These are phyloP conservation scores for Zaprionus nigranus DNA, from an alignment of 1,140 invertebrate genomes.

Conservation along the genomic window DNA sequence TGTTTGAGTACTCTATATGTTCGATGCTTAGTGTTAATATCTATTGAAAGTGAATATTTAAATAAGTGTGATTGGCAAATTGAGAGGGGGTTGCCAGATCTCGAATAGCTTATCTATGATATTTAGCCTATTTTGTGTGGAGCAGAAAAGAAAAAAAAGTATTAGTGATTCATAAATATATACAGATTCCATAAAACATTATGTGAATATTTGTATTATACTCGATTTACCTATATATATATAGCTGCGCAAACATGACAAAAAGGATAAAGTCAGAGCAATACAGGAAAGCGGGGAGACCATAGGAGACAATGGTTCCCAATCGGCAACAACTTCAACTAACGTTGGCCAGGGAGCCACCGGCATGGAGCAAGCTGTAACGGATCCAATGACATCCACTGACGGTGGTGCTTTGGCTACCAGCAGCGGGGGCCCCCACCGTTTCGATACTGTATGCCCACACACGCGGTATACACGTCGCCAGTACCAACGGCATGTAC, in stretches of 20 bases:
- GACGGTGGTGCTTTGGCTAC: conserved; percentile 50
- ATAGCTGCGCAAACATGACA: conserved; percentile 77
- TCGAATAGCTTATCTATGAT: not conserved
- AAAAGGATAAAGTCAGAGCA: conserved; percentile 66
- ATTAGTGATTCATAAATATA: not conserved
- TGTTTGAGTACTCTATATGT: too few species aligned
- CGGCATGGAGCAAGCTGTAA: conserved; percentile 41
- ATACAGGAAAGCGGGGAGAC: conserved; percentile 52
- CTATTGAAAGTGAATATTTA: too few species aligned
- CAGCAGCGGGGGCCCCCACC: conserved; percentile 79
- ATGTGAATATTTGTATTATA: conserved; percentile 51
- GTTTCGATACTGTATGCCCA: conserved; percentile 86
- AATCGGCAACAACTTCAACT: conserved; percentile 10
- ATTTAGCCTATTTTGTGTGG: not conserved
- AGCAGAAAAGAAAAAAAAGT: not conserved
- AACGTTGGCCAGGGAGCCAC: conserved; percentile 26
- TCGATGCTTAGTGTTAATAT: too few species aligned
- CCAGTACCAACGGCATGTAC: conserved; percentile 87
- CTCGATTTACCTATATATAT: conserved; percentile 49
- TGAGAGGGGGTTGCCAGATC: too few species aligned
- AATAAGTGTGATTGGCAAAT: too few species aligned
- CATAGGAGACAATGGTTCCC: conserved; percentile 38
- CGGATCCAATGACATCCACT: conserved; percentile 23
- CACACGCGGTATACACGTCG: conserved; percentile 86
- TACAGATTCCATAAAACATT: not conserved